Evolutionary conservation across 2,113 vertebrate genomes (phyloP).

Genomic region (Pampusana beccarii): DNA sequence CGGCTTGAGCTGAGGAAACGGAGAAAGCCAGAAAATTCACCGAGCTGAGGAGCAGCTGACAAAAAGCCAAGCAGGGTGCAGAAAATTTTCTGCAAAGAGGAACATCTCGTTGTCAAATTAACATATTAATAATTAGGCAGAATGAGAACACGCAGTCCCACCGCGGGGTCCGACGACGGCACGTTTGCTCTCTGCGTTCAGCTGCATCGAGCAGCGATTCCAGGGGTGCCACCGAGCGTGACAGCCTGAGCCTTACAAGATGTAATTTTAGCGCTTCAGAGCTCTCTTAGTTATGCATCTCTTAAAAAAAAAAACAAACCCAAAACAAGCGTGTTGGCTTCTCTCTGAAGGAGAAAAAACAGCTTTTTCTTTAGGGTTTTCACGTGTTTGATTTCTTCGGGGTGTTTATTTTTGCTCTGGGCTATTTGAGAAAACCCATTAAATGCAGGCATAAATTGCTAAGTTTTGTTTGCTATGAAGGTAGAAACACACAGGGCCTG

Average conservation of each 20-base stretch:
- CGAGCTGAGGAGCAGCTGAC: background rate
- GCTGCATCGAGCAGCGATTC: background rate
- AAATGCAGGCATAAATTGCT: background rate
- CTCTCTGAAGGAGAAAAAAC: background rate
- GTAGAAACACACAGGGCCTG: background rate
- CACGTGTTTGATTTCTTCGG: background rate
- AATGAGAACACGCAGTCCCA: background rate
- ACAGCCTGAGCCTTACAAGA: background rate
- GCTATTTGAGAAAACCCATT: background rate
- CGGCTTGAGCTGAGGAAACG: accelerated
- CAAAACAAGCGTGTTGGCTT: background rate
- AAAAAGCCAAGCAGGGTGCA: accelerated
- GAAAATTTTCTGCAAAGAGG: background rate
- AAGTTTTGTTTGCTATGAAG: background rate
- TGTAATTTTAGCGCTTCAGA: background rate
- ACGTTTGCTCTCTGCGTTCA: background rate
- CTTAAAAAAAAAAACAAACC: background rate
- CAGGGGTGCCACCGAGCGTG: background rate
- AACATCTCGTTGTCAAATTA: slow-evolving; percentile 26
- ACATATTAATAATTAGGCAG: slow-evolving; percentile 51
- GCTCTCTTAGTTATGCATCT: background rate
- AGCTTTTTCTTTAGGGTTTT: background rate
- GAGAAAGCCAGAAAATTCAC: background rate
- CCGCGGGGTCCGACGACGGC: background rate
- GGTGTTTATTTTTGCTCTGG: background rate